These are phyloP conservation scores for Greenwoodochromis staneri DNA, from an alignment of 2,113 vertebrate genomes.

Conservation along the genomic window DNA sequence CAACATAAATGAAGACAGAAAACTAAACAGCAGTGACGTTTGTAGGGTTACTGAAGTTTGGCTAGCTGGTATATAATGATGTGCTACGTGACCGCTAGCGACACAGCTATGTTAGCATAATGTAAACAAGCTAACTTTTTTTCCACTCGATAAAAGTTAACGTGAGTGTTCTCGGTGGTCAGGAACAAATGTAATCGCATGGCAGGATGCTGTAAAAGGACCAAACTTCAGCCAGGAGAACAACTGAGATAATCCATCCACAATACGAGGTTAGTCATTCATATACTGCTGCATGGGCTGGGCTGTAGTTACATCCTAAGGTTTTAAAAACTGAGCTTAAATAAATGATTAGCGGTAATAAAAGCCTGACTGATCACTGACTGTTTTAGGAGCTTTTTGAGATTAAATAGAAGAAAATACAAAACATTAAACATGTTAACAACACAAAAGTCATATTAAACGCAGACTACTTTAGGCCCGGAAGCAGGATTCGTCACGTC, in stretches of 20 bases:
- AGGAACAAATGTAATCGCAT: not conserved
- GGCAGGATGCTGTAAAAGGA: not conserved
- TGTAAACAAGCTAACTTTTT: not conserved
- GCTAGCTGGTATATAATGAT: too few relatives aligned
- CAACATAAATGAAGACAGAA: not conserved
- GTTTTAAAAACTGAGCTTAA: not conserved
- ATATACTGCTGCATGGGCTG: not conserved
- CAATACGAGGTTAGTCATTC: not conserved
- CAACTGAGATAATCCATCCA: not conserved
- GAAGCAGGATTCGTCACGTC: accelerated
- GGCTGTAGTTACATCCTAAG: accelerated
- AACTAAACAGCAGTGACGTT: too few relatives aligned
- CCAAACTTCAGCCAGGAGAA: not conserved
- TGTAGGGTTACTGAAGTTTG: too few relatives aligned
- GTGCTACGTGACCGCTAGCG: not conserved
- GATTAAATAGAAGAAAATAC: accelerated
- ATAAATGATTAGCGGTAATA: not conserved
- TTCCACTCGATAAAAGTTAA: accelerated
- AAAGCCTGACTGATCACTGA: accelerated
- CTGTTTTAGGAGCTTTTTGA: not conserved
- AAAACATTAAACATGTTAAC: accelerated
- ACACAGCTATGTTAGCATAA: too few relatives aligned
- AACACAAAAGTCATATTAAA: not conserved
- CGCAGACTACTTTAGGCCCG: accelerated
- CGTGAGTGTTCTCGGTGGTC: not conserved